Evolutionary conservation across 2,797 vertebrate genomes (phyloP).

Genomic region (Cheirogaleus major): DNA sequence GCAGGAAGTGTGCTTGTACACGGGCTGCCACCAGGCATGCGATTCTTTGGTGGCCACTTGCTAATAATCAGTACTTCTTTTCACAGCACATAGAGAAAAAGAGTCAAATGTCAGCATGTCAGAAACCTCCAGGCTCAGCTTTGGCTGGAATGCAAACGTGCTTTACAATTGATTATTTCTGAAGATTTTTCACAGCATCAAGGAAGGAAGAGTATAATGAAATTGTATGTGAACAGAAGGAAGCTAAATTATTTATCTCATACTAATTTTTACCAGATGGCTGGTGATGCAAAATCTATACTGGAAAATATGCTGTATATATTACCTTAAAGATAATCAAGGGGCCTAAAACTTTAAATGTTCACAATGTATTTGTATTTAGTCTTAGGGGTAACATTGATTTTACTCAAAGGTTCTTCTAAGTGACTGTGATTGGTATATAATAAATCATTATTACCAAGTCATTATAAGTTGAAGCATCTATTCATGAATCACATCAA

Average conservation of each 20-base stretch:
- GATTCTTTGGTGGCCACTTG: background rate
- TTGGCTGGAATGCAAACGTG: background rate
- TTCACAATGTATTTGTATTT: conserved; percentile 34
- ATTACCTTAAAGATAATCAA: conserved; percentile 53
- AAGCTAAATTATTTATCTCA: conserved; percentile 75
- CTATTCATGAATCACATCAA: background rate
- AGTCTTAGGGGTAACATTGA: background rate
- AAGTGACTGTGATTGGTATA: background rate
- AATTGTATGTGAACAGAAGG: conserved; percentile 70
- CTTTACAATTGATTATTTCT: conserved; percentile 70
- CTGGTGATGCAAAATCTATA: conserved; percentile 65
- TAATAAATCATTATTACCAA: background rate
- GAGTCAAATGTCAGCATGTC: conserved; percentile 32
- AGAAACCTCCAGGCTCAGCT: background rate
- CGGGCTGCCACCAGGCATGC: background rate
- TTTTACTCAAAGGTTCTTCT: background rate
- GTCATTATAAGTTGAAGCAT: background rate
- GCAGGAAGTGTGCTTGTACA: background rate
- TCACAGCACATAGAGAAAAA: conserved; percentile 16
- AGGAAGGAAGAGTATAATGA: conserved; percentile 63
- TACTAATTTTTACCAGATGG: conserved; percentile 74
- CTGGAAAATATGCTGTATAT: background rate
- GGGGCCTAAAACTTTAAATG: conserved; percentile 31
- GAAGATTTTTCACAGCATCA: conserved; percentile 65
- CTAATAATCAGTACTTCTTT: conserved; percentile 43